phyloP scores from a whole-genome alignment of 2,888 invertebrate genomes.

The Melanargia galathea region DNA sequence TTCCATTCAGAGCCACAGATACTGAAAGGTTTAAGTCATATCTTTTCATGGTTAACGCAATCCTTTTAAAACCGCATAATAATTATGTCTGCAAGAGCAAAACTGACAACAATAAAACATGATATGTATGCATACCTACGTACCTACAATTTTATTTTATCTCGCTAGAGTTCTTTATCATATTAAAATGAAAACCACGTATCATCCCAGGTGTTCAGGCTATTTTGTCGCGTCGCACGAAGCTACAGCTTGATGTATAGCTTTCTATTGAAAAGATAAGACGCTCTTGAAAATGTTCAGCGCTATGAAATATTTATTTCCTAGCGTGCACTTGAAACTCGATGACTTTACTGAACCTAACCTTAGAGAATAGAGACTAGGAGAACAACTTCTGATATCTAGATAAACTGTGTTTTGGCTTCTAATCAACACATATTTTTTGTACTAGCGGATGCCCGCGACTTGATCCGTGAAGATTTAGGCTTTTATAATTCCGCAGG shows the following conservation, averaged over 20 bases:
- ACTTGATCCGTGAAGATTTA: too few species aligned
- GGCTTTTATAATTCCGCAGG: too few species aligned
- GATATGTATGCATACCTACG: not conserved
- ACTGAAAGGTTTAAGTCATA: not conserved
- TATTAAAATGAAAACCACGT: conserved; percentile 8
- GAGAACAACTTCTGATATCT: too few species aligned
- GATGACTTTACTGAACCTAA: not conserved
- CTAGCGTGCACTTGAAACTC: not conserved
- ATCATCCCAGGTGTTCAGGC: not conserved
- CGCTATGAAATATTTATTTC: not conserved
- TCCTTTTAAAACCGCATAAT: not conserved
- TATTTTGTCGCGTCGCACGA: conserved; percentile 2
- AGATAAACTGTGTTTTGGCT: too few species aligned
- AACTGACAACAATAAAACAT: not conserved
- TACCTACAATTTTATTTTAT: not conserved
- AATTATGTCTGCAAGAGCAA: not conserved
- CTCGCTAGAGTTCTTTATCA: not conserved
- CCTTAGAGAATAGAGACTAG: not conserved
- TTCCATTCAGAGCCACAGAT: too few species aligned
- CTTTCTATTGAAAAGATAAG: conserved; percentile 6
- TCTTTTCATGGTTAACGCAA: not conserved
- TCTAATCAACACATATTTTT: too few species aligned
- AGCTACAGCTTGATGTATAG: conserved; percentile 3
- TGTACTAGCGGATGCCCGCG: too few species aligned
- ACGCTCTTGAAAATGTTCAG: not conserved